Conservation (phyloP, 2,113 vertebrate species). For the Pristiophorus japonicus region DNA sequence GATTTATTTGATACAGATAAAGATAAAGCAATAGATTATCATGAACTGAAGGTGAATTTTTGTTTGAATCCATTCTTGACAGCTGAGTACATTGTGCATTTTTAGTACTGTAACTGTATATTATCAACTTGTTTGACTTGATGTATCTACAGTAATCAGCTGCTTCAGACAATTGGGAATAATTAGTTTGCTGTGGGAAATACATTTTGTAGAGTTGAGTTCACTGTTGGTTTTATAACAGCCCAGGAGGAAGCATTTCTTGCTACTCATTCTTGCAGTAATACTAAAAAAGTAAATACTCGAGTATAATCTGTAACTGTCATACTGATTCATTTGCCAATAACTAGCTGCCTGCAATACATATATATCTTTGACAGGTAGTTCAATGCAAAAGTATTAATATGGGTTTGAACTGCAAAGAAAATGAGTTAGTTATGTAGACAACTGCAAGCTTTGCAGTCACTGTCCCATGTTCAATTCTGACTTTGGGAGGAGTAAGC, state of each 20-base stretch:
- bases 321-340: no score
- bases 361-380: no score
- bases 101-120: constrained; percentile 34
- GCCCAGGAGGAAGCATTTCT: background rate
- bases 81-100: constrained; percentile 12
- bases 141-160: background rate
- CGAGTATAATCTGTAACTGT: no score
- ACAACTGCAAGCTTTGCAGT: no score
- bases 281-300: background rate
- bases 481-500: no score
- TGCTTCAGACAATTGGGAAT: background rate
- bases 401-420: no score
- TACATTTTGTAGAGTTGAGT: background rate
- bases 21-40: constrained; percentile 88
- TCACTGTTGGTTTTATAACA: background rate
- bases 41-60: constrained; percentile 81
- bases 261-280: background rate
- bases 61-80: background rate
- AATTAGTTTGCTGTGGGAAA: background rate
- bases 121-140: background rate
- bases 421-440: no score
- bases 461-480: no score
- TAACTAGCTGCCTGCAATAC: no score
- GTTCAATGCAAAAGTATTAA: no score
- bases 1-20: constrained; percentile 94